phyloP scores from a whole-genome alignment of 1,140 invertebrate genomes.

The Pachypeltis micranthus region DNA sequence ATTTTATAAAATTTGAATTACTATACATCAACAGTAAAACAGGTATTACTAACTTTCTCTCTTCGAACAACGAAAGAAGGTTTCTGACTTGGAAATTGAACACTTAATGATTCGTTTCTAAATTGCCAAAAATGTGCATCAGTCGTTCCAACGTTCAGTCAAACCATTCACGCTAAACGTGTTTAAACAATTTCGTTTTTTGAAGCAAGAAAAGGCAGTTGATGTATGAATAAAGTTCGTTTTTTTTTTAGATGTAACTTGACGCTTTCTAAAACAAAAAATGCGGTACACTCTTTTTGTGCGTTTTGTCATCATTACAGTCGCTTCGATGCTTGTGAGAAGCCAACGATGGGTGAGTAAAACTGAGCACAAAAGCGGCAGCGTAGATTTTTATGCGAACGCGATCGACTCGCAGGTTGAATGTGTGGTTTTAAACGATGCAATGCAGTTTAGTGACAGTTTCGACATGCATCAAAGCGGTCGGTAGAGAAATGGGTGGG shows the following conservation, averaged over 20 bases:
- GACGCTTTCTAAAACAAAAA: not conserved
- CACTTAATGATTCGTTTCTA: constrained; percentile 14
- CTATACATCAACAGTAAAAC: constrained; percentile 23
- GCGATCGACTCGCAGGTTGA: too few species aligned
- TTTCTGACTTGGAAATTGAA: constrained; percentile 3
- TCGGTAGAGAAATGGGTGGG: too few species aligned
- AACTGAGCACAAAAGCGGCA: too few species aligned
- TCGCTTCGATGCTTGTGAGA: too few species aligned
- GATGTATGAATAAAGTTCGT: too few species aligned
- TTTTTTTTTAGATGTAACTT: not conserved
- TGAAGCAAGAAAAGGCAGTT: not conserved
- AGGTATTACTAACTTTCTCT: constrained; percentile 10
- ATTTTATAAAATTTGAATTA: constrained; percentile 21
- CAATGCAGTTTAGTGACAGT: too few species aligned
- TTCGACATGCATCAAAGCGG: too few species aligned
- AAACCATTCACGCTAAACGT: constrained; percentile 3
- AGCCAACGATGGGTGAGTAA: too few species aligned
- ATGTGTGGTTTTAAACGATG: too few species aligned
- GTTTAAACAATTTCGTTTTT: constrained; percentile 1
- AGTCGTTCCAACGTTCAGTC: constrained; percentile 11
- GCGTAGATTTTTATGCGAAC: too few species aligned
- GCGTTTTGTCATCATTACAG: too few species aligned
- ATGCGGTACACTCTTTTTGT: not conserved
- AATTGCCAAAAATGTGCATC: not conserved
- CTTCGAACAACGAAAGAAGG: constrained; percentile 7